These are phyloP conservation scores for Athetis lepigone DNA, from an alignment of 2,888 invertebrate species.

Conservation along the genomic window DNA sequence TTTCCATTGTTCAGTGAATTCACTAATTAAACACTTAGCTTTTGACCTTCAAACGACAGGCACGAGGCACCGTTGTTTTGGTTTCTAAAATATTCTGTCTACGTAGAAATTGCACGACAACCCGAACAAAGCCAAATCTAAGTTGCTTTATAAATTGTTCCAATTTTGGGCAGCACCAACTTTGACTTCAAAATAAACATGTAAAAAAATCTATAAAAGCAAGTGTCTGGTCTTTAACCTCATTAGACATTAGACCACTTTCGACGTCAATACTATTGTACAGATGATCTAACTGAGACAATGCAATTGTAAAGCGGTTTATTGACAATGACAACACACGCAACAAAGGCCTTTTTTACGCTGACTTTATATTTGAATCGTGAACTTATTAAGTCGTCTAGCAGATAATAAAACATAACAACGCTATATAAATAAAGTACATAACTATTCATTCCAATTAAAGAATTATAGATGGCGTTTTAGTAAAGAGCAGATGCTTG, in stretches of 20 bases:
- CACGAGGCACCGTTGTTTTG: slow-evolving; percentile 29
- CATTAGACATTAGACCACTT: slow-evolving; percentile 2
- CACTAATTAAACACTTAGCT: slow-evolving; percentile 13
- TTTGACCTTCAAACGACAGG: slow-evolving; percentile 31
- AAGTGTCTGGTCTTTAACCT: neutral
- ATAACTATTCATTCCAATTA: no score
- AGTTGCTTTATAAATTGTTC: neutral
- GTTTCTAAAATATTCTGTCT: slow-evolving; percentile 11
- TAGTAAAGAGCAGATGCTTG: no score
- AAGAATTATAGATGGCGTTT: neutral
- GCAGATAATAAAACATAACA: slow-evolving; percentile 1
- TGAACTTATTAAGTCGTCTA: slow-evolving; percentile 1
- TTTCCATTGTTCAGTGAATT: slow-evolving; percentile 20
- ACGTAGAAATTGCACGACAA: neutral
- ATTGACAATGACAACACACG: slow-evolving; percentile 30
- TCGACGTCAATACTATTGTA: slow-evolving; percentile 13
- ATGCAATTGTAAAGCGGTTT: slow-evolving; percentile 20
- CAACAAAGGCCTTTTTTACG: slow-evolving; percentile 30
- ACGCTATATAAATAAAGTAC: no score
- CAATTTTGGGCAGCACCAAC: slow-evolving; percentile 5
- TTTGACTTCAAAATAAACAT: neutral
- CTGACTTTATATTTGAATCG: slow-evolving; percentile 26
- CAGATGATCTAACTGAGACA: slow-evolving; percentile 17
- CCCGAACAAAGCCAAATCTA: slow-evolving; percentile 6
- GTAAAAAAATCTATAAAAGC: neutral